Percentiles rank a stretch among this genome's conserved stretches.
Evolutionary conservation across 2,797 vertebrate species (phyloP).

Genomic region (Enteromius viviparus): DNA sequence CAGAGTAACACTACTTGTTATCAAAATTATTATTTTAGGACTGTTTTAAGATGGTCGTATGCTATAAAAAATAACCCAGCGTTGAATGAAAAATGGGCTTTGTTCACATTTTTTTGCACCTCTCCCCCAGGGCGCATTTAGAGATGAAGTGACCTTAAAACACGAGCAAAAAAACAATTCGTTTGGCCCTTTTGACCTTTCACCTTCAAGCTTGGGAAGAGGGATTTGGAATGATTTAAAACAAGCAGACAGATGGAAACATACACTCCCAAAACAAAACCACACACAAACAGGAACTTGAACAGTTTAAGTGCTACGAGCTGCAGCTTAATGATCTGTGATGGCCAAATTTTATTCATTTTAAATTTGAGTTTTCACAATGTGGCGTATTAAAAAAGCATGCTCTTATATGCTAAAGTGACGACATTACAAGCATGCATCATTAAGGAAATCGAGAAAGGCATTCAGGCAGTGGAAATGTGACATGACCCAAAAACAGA

Average conservation of each 20-base stretch:
- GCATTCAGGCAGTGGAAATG: not conserved
- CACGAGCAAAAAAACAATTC: slow-evolving; percentile 41
- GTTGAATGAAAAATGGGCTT: slow-evolving; percentile 44
- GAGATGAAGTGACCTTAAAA: slow-evolving; percentile 59
- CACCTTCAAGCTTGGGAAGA: slow-evolving; percentile 43
- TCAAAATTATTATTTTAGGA: not conserved
- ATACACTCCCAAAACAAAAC: slow-evolving; percentile 14
- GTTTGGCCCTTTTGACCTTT: slow-evolving; percentile 55
- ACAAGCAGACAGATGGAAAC: slow-evolving; percentile 50
- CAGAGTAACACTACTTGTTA: not conserved
- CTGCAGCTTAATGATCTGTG: slow-evolving; percentile 3
- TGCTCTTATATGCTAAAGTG: not conserved
- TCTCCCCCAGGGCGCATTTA: slow-evolving; percentile 48
- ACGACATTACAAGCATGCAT: not conserved
- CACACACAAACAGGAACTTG: slow-evolving; percentile 1
- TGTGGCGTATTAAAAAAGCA: not conserved
- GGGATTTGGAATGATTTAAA: slow-evolving; percentile 53
- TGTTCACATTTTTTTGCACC: slow-evolving; percentile 36
- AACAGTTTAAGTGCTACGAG: not conserved
- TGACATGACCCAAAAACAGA: not conserved
- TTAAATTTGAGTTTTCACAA: not conserved
- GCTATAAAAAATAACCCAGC: not conserved
- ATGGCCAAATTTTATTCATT: not conserved
- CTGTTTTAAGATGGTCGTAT: not conserved
- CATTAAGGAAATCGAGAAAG: not conserved